Evolutionary conservation across 2,888 invertebrate genomes (phyloP), one percentile per base, ranked within the genome.

Genomic region (Chymomyza amoena): DNA sequence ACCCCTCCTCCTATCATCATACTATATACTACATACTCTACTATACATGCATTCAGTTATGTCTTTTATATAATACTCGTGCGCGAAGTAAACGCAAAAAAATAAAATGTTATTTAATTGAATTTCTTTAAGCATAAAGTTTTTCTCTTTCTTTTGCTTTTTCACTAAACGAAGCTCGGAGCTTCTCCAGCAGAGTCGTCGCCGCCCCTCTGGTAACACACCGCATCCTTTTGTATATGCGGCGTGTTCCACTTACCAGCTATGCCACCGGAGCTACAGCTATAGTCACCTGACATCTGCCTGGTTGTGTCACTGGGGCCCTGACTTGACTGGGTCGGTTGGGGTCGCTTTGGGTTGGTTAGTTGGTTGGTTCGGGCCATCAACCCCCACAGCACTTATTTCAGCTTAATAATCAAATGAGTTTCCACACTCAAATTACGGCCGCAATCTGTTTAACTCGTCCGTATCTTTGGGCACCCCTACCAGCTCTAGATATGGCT

Each of bases 91-190:
- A 86, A 88, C 75, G 73, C 72, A 88, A 87, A 86, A 79, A 80
- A 82, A 78, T 80, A 88, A 84, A 88, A 84, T 87, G 85, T 88
- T 87, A 84, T 84, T 88, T 84, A 88, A 87, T 84, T 84, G 83
- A 88, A 84, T 87, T 87, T 85, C 84, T 85, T 84, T 84, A 80
- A 87, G 87, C 87, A 83, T 39, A 54, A 36, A 54, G 15, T 66
- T 36, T 64, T 65, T 65, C 6, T 59, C 61, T 15, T 61, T 51
- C 15, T 45, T 61, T 59, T 36, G n/a, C 54, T 60, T 81, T 77
- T 78, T 76, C 74, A 81, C 75, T 78, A 76, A 80, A 9, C 28
- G 16, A 78, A 68, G 69, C 76, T 75, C 66, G 52, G n/a, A 72
- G 73, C 78, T 66, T 70, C 67, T 73, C 72, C 66, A 65, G 68